phyloP scores from a whole-genome alignment of 2,113 vertebrate genomes.

The Cnemophilus loriae region DNA sequence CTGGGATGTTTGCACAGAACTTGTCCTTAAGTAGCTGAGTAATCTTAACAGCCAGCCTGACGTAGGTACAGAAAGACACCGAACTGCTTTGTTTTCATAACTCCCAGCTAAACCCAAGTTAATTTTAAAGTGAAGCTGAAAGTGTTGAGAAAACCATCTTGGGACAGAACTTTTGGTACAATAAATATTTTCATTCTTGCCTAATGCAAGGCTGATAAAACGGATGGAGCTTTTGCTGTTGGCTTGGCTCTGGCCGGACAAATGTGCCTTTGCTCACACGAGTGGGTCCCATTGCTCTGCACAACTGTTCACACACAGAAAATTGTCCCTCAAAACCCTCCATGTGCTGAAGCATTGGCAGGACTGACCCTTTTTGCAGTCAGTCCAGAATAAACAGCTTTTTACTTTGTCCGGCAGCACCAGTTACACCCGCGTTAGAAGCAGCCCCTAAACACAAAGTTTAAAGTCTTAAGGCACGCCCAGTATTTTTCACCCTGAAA shows the following conservation, averaged over 20 bases:
- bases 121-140: background rate
- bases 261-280: fast-evolving
- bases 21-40: background rate
- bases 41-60: background rate
- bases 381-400: background rate
- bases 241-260: background rate
- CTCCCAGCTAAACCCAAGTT: background rate
- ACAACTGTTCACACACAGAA: background rate
- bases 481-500: background rate
- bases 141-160: background rate
- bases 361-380: background rate
- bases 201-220: background rate
- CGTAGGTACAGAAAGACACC: background rate
- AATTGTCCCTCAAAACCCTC: background rate
- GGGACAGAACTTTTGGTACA: background rate
- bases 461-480: background rate
- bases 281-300: background rate
- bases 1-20: slow-evolving; percentile 39
- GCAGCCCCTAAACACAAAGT: background rate
- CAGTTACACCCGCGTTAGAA: background rate
- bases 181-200: background rate
- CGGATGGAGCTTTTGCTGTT: background rate
- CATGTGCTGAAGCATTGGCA: background rate
- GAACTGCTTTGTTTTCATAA: background rate
- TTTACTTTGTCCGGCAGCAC: background rate